Percentiles rank a stretch among this genome's conserved stretches.
Evolutionary conservation across 1,140 invertebrate genomes (phyloP).

Genomic region (Bombus fervidus): DNA sequence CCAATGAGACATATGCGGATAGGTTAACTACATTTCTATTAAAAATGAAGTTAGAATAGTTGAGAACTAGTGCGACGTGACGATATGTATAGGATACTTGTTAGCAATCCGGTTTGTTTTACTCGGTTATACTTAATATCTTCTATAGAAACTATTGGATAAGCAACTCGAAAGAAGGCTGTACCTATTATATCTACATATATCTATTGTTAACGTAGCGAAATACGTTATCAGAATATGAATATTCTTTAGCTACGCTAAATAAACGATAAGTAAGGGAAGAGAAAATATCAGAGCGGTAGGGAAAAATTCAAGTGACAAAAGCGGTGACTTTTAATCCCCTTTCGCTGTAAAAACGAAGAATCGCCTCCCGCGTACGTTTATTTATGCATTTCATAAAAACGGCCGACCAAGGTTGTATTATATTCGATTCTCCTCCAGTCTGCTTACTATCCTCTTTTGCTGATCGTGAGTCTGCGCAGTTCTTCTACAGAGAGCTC

Average conservation of each 20-base stretch:
- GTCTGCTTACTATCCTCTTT: conserved; percentile 12
- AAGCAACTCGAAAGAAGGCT: no score
- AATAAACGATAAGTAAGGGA: conserved; percentile 28
- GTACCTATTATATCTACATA: background rate
- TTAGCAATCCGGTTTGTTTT: no score
- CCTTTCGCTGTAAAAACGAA: conserved; percentile 35
- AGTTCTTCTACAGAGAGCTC: conserved; percentile 5
- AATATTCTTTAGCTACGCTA: conserved; percentile 4
- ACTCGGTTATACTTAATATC: background rate
- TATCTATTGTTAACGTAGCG: background rate
- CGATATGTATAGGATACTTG: no score
- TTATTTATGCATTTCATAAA: conserved; percentile 55
- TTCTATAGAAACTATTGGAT: background rate
- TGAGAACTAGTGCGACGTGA: no score
- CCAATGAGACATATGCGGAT: no score
- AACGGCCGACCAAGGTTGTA: conserved; percentile 32
- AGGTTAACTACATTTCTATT: no score
- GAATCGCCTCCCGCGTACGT: conserved; percentile 32
- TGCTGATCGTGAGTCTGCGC: conserved; percentile 34
- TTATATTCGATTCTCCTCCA: conserved; percentile 38
- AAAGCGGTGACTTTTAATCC: conserved; percentile 37
- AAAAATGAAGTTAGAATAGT: no score
- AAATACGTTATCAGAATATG: background rate
- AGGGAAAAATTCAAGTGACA: background rate
- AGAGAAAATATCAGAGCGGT: no score